Percentiles rank a stretch among this genome's conserved stretches.
Evolutionary conservation across 2,113 vertebrate species (phyloP).

Genomic region (Phalacrocorax carbo): DNA sequence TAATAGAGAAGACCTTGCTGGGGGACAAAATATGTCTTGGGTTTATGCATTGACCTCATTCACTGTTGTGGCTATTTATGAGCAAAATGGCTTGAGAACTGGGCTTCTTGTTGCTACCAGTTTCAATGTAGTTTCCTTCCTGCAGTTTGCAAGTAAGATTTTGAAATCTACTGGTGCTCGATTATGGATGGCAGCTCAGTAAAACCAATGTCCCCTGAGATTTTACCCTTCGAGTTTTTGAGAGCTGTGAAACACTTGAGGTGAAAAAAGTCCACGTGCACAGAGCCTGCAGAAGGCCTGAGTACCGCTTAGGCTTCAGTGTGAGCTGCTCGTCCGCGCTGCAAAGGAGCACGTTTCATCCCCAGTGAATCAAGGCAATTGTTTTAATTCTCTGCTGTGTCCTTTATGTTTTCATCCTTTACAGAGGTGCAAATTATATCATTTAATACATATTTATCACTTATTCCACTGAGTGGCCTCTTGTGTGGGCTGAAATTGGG

Average conservation of each 20-base stretch:
- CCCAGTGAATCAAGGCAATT: background rate
- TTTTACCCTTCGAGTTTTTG: background rate
- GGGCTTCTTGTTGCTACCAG: background rate
- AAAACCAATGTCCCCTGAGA: rapidly evolving
- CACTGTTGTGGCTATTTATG: background rate
- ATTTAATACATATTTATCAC: background rate
- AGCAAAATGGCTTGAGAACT: background rate
- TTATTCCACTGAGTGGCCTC: background rate
- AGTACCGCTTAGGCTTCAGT: background rate
- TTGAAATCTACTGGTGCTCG: background rate
- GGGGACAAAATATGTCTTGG: background rate
- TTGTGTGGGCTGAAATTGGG: background rate
- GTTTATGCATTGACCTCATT: background rate
- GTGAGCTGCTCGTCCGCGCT: background rate
- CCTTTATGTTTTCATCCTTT: background rate
- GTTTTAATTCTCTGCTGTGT: background rate
- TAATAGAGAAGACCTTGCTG: background rate
- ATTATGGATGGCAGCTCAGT: background rate
- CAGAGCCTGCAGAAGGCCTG: background rate
- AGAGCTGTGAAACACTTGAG: background rate
- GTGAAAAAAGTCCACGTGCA: rapidly evolving
- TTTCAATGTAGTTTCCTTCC: background rate
- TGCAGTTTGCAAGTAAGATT: background rate
- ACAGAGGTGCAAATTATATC: background rate
- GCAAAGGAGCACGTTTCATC: rapidly evolving